phyloP scores from a whole-genome alignment of 1,140 invertebrate genomes.

The Tetramorium parvispinum region DNA sequence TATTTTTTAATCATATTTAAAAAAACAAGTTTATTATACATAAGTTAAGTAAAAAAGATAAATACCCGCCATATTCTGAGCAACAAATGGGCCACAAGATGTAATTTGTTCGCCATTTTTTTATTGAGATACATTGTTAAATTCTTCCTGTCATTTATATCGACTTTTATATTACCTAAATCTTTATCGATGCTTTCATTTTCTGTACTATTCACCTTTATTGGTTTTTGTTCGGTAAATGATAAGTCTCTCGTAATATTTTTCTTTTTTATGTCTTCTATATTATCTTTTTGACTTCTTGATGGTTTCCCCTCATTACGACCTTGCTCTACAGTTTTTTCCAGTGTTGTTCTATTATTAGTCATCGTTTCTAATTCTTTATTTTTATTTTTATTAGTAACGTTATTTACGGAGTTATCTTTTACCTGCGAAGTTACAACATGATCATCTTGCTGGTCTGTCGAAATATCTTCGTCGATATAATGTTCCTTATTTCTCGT shows the following conservation, averaged over 20 bases:
- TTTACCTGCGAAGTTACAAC: background rate
- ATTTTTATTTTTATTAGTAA: background rate
- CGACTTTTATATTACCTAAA: background rate
- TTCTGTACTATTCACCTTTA: background rate
- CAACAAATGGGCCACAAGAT: background rate
- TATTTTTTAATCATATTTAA: too few relatives aligned
- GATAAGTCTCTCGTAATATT: background rate
- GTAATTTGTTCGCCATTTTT: background rate
- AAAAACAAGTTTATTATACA: too few relatives aligned
- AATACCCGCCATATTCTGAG: background rate
- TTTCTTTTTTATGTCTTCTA: background rate
- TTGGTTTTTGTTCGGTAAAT: background rate
- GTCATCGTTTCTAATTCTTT: background rate
- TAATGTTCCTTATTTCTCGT: too few relatives aligned
- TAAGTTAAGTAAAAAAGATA: background rate
- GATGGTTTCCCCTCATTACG: background rate
- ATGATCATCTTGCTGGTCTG: too few relatives aligned
- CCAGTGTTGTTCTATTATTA: background rate
- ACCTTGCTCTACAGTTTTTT: background rate
- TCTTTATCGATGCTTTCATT: background rate
- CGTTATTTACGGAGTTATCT: background rate
- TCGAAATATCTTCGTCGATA: too few relatives aligned
- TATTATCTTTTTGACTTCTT: background rate
- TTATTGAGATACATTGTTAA: background rate
- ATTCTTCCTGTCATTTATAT: background rate